phyloP scores from a whole-genome alignment of 2,113 vertebrate genomes.

The Eleginops maclovinus region DNA sequence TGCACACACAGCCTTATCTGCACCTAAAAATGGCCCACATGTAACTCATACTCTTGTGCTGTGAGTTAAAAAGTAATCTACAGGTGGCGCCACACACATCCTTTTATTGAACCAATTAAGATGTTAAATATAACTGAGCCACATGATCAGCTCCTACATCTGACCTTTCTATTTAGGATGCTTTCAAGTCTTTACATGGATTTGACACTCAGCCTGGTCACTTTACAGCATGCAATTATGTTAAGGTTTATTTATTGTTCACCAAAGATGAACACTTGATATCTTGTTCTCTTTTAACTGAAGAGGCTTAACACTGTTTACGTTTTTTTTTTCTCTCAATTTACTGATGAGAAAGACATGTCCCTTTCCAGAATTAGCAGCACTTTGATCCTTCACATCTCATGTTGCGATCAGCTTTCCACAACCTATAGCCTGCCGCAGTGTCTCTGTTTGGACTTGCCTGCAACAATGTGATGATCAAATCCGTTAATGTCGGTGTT shows the following conservation, averaged over 20 bases:
- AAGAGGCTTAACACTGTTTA: slow-evolving; percentile 27
- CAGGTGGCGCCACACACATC: slow-evolving; percentile 80
- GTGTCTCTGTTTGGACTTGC: slow-evolving; percentile 28
- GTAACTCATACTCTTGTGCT: slow-evolving; percentile 76
- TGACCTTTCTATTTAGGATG: slow-evolving; percentile 71
- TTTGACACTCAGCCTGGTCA: slow-evolving; percentile 50
- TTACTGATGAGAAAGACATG: slow-evolving; percentile 23
- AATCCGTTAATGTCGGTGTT: slow-evolving; percentile 68
- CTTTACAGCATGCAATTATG: slow-evolving; percentile 45
- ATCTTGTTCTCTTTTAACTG: slow-evolving; percentile 14
- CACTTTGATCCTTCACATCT: slow-evolving; percentile 45
- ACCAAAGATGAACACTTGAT: not conserved
- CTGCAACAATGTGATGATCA: slow-evolving; percentile 52
- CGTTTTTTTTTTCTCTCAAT: slow-evolving; percentile 12
- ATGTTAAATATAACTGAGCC: slow-evolving; percentile 72
- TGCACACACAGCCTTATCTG: slow-evolving; percentile 60
- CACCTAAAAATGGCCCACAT: slow-evolving; percentile 72
- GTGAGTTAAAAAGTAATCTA: slow-evolving; percentile 71
- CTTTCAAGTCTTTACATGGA: slow-evolving; percentile 64
- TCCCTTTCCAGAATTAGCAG: slow-evolving; percentile 46
- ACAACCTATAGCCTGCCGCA: not conserved
- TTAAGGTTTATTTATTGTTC: slow-evolving; percentile 7
- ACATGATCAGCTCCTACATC: slow-evolving; percentile 60
- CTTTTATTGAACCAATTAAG: slow-evolving; percentile 78
- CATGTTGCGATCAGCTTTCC: slow-evolving; percentile 39